Base-by-base conservation (phyloP, 2,797 vertebrate species). In the Orestias chungarensis region DNA sequence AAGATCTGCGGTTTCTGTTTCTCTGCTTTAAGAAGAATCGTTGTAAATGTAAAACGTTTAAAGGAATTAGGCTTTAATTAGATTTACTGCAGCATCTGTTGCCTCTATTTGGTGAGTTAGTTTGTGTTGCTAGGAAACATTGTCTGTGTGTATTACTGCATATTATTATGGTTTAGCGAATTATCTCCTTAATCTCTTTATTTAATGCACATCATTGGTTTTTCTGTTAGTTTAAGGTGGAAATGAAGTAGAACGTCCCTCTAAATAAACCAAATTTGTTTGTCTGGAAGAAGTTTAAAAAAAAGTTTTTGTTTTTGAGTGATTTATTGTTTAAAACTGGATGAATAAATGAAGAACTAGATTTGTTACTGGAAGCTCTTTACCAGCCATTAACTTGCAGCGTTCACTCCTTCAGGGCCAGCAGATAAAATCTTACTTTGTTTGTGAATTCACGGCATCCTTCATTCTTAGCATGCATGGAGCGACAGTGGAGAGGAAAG, bases 291-390 rank as follows among this genome's bases (percentile, higher is more conserved):
- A 29, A 35, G 31, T 35, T 17, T 33, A 59, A 23, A n/a, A n/a
- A n/a, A n/a, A n/a, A n/a, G n/a, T n/a, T n/a, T n/a, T n/a, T 57
- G 31, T 59, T 59, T 59, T 59, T 23, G 23, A 59, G 55, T 35
- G 18, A 11, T 59, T 59, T 20, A 33, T 31, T 59, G 55, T 59
- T 35, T 59, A 59, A 57, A 55, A 57, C 54, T 57, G 54, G 33
- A 57, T 8, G 54, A 57, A 57, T 57, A 57, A 57, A 57, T 57
- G 54, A 57, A 57, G 31, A 35, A 20, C 17, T 23, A 11, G 18
- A 59, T 33, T 3, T 20, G 54, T 20, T 57, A 8, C 12, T 43
- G 42, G 42, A 43, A 43, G 42, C 42, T n/a, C n/a, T n/a, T n/a
- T n/a, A n/a, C n/a, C n/a, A n/a, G n/a, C n/a, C n/a, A n/a, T n/a